Base-by-base conservation (phyloP, 37 sponge, comb jelly and placozoan species). In the Corticium candelabrum region DNA sequence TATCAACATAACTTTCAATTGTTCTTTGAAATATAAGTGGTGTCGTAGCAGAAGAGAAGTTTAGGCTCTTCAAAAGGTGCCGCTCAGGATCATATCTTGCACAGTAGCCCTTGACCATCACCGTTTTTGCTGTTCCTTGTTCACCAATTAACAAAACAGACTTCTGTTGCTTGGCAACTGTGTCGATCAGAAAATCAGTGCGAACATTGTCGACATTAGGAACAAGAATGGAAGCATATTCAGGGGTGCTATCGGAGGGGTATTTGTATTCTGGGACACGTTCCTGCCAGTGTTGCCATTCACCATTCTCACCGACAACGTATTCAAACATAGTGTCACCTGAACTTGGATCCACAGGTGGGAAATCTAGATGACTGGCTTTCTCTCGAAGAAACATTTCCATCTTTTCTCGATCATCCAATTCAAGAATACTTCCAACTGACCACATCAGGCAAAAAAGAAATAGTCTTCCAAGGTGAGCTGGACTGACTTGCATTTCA, bases 241-340 rank as follows among this genome's bases (percentile, higher is more conserved):
- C 41, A 41, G 97, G 97, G 39, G 79, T 81, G 69, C 89, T 92
- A 84, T 90, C 90, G 41, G 40, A 69, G 7, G 97, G 97, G 67
- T 96, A 96, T 34, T 87, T 78, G 41, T 90, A 96, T 68, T 96
- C 93, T 71, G 85, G 89, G 29, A 96, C 97, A 34, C 68, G 82
- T 1, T 74, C 76, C 35, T 37, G 40, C 97, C 97, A 96, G 80
- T 96, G 97, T 35, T 76, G 80, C 97, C 97, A 96, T 31, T 82
- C 73, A 31, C 97, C 97, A n/a, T 43, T 11, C 11, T 43, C 76
- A 37, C 32, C 68, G 27, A 76, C 89, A 35, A 84, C 81, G 69
- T 85, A 97, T 86, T 97, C 99, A 86, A 97, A 97, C 29, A 97
- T 97, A 43, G 99, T 97, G 80, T 91, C 92, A 0, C 89, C 90